phyloP scores from a whole-genome alignment of 1,140 invertebrate genomes.

The Halotydeus destructor region DNA sequence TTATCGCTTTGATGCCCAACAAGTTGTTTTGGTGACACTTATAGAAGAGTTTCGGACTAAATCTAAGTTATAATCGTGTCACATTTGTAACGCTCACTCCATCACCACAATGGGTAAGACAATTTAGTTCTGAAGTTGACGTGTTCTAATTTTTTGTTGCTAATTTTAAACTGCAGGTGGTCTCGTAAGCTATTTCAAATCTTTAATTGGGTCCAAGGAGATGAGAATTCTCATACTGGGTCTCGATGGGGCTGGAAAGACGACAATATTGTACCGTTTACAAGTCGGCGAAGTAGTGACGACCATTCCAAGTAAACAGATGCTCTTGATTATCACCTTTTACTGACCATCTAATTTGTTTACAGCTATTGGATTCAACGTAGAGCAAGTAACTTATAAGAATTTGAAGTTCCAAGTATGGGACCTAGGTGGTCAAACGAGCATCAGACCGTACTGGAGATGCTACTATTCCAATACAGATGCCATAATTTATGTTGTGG shows the following conservation, averaged over 20 bases:
- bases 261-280: conserved; percentile 88
- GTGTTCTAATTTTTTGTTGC: neutral
- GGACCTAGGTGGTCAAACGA: conserved; percentile 93
- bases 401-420: conserved; percentile 96
- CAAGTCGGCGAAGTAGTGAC: conserved; percentile 99
- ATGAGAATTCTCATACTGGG: conserved; percentile 76
- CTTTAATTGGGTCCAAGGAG: conserved; percentile 75
- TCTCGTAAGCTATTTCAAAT: conserved; percentile 81
- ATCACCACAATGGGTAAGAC: neutral
- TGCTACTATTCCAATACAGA: conserved; percentile 44
- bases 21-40: too few species aligned
- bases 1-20: too few species aligned
- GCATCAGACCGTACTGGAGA: conserved; percentile 95
- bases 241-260: conserved; percentile 92
- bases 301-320: conserved; percentile 63
- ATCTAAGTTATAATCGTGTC: neutral
- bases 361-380: conserved; percentile 48
- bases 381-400: conserved; percentile 88
- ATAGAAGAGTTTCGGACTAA: too few species aligned
- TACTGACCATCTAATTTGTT: neutral
- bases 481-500: conserved; percentile 26
- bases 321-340: conserved; percentile 23
- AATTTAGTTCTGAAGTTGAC: neutral
- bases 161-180: conserved; percentile 25
- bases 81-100: too few species aligned